Conservation (phyloP, 2,113 vertebrate species). For the Ameiurus melas region DNA sequence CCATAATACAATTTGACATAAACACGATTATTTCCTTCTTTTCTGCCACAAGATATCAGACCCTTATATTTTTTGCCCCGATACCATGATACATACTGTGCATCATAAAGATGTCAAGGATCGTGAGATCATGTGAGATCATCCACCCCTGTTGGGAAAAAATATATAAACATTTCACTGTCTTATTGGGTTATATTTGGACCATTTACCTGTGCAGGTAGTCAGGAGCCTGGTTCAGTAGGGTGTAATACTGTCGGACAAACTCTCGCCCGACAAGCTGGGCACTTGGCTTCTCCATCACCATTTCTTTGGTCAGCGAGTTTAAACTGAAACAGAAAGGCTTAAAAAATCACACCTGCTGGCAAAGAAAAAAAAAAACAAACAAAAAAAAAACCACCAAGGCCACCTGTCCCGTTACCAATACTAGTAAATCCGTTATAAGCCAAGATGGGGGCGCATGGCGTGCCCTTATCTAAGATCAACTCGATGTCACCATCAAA, state of each 20-base stretch:
- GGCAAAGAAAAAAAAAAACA: constrained; percentile 11
- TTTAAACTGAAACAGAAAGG: constrained; percentile 62
- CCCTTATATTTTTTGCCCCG: neutral
- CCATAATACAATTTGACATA: neutral
- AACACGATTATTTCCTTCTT: neutral
- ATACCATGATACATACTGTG: neutral
- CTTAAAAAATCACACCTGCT: constrained; percentile 48
- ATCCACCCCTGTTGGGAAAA: neutral
- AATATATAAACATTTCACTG: neutral
- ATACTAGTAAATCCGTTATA: constrained; percentile 38
- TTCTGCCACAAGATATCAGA: neutral
- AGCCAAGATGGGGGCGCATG: neutral
- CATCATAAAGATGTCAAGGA: neutral
- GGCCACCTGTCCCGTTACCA: constrained; percentile 49
- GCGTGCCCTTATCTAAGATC: neutral
- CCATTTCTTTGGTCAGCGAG: constrained; percentile 99
- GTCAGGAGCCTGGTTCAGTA: constrained; percentile 96
- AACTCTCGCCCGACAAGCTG: constrained; percentile 99
- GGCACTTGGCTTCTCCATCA: constrained; percentile 99
- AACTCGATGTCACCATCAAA: neutral
- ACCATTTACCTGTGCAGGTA: constrained; percentile 89
- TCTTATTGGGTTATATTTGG: neutral
- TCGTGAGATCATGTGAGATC: neutral
- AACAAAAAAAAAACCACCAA: neutral
- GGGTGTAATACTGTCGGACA: constrained; percentile 98